Base-by-base conservation (phyloP, 2,888 invertebrate genomes). In the Pteria penguin region DNA sequence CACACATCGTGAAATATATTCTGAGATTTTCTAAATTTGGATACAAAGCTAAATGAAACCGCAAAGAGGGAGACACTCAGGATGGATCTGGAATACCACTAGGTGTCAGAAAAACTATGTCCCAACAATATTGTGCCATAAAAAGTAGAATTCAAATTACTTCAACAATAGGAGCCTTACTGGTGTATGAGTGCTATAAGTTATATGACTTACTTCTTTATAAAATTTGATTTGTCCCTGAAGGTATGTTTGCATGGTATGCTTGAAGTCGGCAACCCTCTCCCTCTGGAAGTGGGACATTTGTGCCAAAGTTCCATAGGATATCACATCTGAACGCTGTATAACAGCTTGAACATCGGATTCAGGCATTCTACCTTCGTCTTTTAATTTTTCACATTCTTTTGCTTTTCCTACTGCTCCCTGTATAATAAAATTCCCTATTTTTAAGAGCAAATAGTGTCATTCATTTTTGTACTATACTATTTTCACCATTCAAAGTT, bases 231-330 rank as follows among this genome's bases (percentile, higher is more conserved):
- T 96, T 93, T 99, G 98, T 88, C 97, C 96, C 81, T 93, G 94
- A 75, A 99, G 94, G 92, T 97, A 98, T 79, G 94, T 94, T 90
- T 96, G 96, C 94, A 98, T 96, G 65, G 97, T 95, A 72, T 94
- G 94, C 89, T 96, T 96, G 85, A 97, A 94, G 93, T 99, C 98
- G 55, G 94, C 94, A 61, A 96, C 96, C 83, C 97, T 94, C 90
- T 98, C 97, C 31, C 94, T 93, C 91, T 97, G 97, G 91, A 99
- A 98, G 92, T 98, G 97, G 86, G 96, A 95, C 86, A 98, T 95
- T 94, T 99, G 99, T 71, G 98, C 98, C 91, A 98, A 94, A 78
- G 97, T 94, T 1, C 97, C 95, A 91, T 98, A 98, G 0, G 98
- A 97, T 88, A 98, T 95, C 22, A 97, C 95, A 92, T 99, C 98